phyloP scores from a whole-genome alignment of 2,113 vertebrate genomes.

The Zosterops borbonicus region DNA sequence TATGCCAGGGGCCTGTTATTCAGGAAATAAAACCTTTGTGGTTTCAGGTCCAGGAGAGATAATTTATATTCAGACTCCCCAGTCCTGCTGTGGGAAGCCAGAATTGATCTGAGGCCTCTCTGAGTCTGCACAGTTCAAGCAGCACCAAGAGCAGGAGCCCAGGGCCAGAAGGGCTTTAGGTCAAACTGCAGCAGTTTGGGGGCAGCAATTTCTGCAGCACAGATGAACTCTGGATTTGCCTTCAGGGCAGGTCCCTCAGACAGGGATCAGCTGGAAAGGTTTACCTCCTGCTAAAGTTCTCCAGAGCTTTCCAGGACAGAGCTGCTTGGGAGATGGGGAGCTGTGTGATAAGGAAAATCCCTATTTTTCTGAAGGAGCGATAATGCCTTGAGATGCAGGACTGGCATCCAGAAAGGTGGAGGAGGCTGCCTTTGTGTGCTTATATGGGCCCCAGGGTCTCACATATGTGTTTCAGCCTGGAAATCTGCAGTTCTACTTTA shows the following conservation, averaged over 20 bases:
- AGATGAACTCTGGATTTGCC: not conserved
- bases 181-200: not conserved
- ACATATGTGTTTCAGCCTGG: accelerated
- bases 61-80: not conserved
- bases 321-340: not conserved
- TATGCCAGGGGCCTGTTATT: not conserved
- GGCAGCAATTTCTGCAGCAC: not conserved
- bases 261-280: not conserved
- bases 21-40: not conserved
- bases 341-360: not conserved
- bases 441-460: accelerated
- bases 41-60: not conserved
- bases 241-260: not conserved
- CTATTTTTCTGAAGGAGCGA: not conserved
- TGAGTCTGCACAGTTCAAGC: not conserved
- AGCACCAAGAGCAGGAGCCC: not conserved
- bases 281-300: not conserved
- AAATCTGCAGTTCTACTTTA: not conserved
- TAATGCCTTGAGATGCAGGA: not conserved
- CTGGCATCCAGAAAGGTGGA: not conserved
- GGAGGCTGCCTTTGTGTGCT: accelerated
- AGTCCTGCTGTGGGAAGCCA: not conserved
- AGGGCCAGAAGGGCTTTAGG: not conserved
- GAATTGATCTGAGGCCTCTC: not conserved
- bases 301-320: not conserved